Evolutionary conservation across 2,888 invertebrate species (phyloP).

Genomic region (Cerceris rybyensis): DNA sequence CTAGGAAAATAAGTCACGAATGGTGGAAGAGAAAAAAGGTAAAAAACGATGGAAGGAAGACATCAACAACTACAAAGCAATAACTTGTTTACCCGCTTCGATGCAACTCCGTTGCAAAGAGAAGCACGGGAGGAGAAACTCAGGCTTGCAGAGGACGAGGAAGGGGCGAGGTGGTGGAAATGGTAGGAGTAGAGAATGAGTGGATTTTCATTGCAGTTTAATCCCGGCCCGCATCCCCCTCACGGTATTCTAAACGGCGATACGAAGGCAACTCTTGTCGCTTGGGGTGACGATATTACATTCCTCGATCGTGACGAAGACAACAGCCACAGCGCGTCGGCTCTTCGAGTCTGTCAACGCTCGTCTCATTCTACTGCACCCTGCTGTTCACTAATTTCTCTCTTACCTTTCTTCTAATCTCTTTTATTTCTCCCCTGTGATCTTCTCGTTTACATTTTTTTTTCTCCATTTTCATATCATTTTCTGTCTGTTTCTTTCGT

Average conservation of each 20-base stretch:
- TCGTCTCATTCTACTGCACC: slow-evolving; percentile 7
- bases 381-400: slow-evolving; percentile 34
- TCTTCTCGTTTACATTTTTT: background rate
- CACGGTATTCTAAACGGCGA: slow-evolving; percentile 74
- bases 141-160: background rate
- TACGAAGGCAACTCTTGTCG: slow-evolving; percentile 80
- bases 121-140: slow-evolving; percentile 21
- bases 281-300: slow-evolving; percentile 82
- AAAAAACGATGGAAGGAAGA: slow-evolving; percentile 16
- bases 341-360: slow-evolving; percentile 41
- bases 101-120: slow-evolving; percentile 47
- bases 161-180: slow-evolving; percentile 4
- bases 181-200: slow-evolving; percentile 62
- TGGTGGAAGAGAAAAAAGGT: slow-evolving; percentile 38
- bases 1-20: slow-evolving; percentile 12
- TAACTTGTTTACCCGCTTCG: slow-evolving; percentile 66
- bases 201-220: slow-evolving; percentile 81
- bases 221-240: slow-evolving; percentile 70
- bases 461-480: background rate
- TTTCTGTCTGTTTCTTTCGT: background rate
- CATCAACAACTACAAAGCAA: slow-evolving; percentile 52
- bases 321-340: slow-evolving; percentile 71
- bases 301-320: slow-evolving; percentile 81
- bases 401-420: slow-evolving; percentile 11
- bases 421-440: background rate